Evolutionary conservation across 2,113 vertebrate species (phyloP).

Genomic region (Pachycephala philippinensis): DNA sequence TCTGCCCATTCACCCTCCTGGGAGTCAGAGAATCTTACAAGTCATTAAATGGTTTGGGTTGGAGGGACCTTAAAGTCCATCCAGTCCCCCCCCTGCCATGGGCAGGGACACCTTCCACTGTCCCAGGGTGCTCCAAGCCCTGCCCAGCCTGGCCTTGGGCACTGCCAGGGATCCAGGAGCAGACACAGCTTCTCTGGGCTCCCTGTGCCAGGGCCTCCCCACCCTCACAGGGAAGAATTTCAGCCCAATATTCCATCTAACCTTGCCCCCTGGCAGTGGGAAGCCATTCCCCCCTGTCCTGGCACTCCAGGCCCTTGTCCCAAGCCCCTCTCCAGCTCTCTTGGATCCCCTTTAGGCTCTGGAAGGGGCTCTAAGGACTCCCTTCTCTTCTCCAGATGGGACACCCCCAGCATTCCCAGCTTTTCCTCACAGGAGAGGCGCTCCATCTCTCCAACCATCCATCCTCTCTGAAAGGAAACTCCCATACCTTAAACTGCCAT

Average conservation of each 20-base stretch:
- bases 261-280: too few species aligned
- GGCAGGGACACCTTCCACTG: not conserved
- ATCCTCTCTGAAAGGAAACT: not conserved
- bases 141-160: rapidly evolving
- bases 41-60: not conserved
- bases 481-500: not conserved
- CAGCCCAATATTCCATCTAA: too few species aligned
- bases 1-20: not conserved
- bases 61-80: not conserved
- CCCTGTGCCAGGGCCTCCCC: not conserved
- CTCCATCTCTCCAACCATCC: not conserved
- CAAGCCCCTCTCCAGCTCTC: not conserved
- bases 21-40: not conserved
- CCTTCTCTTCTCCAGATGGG: not conserved
- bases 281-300: not conserved
- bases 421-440: not conserved
- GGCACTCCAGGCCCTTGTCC: not conserved
- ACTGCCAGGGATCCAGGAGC: not conserved
- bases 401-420: not conserved
- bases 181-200: not conserved
- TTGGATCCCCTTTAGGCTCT: not conserved
- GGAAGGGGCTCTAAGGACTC: not conserved
- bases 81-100: rapidly evolving
- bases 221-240: too few species aligned
- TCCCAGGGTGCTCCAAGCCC: not conserved